A percentile compares a stretch with the other conserved stretches of the same genome.
Evolutionary conservation across 1,140 invertebrate species (phyloP).

Genomic region (Hestina assimilis): DNA sequence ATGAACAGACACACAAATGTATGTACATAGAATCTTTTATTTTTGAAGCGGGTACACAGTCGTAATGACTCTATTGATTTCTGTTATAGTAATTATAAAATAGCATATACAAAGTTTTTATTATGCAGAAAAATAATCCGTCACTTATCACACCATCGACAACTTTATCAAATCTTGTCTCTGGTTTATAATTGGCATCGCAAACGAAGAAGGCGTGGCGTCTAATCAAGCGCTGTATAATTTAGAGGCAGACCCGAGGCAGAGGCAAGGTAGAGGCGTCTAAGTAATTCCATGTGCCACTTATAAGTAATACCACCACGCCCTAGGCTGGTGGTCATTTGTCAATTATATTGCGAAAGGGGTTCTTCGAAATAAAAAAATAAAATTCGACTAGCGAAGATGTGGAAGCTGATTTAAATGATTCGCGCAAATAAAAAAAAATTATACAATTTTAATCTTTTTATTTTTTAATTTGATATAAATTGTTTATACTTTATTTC

Average conservation of each 20-base stretch:
- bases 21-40: too few species aligned
- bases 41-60: background rate
- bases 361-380: too few species aligned
- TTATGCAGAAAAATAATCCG: background rate
- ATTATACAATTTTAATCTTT: too few species aligned
- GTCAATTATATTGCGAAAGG: conserved; percentile 39
- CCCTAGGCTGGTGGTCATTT: conserved; percentile 37
- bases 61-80: too few species aligned
- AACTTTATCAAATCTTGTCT: background rate
- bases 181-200: background rate
- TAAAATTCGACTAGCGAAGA: too few species aligned
- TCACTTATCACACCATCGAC: conserved; percentile 1
- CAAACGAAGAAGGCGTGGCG: conserved; percentile 21
- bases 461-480: too few species aligned
- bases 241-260: conserved; percentile 33
- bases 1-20: too few species aligned
- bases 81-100: background rate
- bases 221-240: conserved; percentile 47
- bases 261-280: conserved; percentile 7
- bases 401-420: too few species aligned
- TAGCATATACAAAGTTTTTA: background rate
- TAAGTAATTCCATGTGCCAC: conserved; percentile 48
- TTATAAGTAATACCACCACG: conserved; percentile 53
- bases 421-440: too few species aligned
- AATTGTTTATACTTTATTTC: too few species aligned